Conservation (phyloP, 2,888 invertebrate species). For the Clivina fossor region DNA sequence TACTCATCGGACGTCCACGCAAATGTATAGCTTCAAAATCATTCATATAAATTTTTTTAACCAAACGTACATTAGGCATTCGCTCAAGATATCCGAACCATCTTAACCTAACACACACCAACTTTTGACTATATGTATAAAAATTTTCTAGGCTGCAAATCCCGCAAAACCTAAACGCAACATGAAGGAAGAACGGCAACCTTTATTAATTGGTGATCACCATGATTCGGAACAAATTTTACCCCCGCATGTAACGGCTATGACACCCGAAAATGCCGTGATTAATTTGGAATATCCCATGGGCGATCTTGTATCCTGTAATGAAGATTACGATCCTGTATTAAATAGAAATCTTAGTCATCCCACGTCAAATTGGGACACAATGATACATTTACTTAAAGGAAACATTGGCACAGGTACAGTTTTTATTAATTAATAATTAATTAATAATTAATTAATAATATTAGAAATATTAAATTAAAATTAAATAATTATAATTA, state of each 20-base stretch:
- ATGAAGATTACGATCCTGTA: constrained; percentile 59
- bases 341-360: constrained; percentile 71
- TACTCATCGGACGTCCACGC: too few relatives aligned
- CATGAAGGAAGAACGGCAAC: constrained; percentile 72
- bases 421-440: too few relatives aligned
- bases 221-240: constrained; percentile 36
- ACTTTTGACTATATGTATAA: too few relatives aligned
- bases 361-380: constrained; percentile 79
- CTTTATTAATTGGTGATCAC: constrained; percentile 58
- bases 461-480: background rate
- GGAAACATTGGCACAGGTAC: constrained; percentile 59
- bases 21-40: too few relatives aligned
- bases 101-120: too few relatives aligned
- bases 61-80: too few relatives aligned
- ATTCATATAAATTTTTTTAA: too few relatives aligned
- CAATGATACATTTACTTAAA: constrained; percentile 72
- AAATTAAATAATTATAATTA: background rate
- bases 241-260: constrained; percentile 32
- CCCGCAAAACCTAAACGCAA: constrained; percentile 41
- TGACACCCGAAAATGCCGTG: constrained; percentile 37
- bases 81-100: too few relatives aligned
- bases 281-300: constrained; percentile 31
- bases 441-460: background rate
- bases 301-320: constrained; percentile 18
- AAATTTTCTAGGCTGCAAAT: constrained; percentile 6